Conservation (phyloP, 1,140 invertebrate genomes). For the Diploscapter pachys region DNA sequence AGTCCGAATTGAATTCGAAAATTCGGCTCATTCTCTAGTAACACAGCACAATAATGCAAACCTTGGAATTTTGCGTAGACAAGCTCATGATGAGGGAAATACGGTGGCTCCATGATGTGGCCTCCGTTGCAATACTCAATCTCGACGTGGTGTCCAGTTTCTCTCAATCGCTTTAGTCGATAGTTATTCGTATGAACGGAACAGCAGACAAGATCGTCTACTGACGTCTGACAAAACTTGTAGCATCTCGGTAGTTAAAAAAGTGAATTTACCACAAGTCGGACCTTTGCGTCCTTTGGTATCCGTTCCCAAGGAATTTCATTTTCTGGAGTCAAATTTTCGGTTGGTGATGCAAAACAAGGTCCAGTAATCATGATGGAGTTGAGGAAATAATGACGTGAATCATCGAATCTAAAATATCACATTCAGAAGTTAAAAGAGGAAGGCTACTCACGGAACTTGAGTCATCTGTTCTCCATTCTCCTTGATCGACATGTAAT, state of each 20-base stretch:
- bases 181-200: constrained; percentile 18
- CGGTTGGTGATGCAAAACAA: too few species aligned
- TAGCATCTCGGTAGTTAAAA: too few species aligned
- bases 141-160: constrained; percentile 27
- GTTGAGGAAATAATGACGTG: too few species aligned
- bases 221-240: constrained; percentile 14
- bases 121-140: constrained; percentile 27
- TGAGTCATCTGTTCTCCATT: constrained; percentile 13
- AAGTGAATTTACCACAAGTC: too few species aligned
- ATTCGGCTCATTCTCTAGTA: neutral
- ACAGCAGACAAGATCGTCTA: constrained; percentile 15
- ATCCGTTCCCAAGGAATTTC: too few species aligned
- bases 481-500: constrained; percentile 25
- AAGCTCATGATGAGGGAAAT: constrained; percentile 32
- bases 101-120: constrained; percentile 32
- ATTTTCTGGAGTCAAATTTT: too few species aligned
- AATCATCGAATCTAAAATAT: too few species aligned
- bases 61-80: constrained; percentile 32
- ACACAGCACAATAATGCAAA: neutral
- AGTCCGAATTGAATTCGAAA: too few species aligned
- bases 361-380: too few species aligned
- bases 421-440: too few species aligned
- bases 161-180: constrained; percentile 15
- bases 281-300: too few species aligned
- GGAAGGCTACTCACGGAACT: neutral